These are phyloP conservation scores for Drosophila arizonae DNA, from an alignment of 1,140 invertebrate species.

Conservation along the genomic window DNA sequence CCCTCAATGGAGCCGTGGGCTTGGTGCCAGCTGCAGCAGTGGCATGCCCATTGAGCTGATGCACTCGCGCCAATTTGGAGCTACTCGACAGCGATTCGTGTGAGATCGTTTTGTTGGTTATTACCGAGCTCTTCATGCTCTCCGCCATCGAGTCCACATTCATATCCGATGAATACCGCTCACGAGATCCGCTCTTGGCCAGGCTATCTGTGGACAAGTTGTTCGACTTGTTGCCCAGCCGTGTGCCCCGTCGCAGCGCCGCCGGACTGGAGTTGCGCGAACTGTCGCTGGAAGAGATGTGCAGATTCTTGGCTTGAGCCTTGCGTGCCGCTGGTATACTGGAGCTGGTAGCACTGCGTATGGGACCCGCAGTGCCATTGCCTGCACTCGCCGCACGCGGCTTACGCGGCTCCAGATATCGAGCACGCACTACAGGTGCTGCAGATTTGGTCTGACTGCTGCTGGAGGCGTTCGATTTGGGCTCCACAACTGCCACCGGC, in stretches of 20 bases:
- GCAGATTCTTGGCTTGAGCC: constrained; percentile 67
- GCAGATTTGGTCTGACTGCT: constrained; percentile 45
- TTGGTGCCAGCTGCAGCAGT: background rate
- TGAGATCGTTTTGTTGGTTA: constrained; percentile 82
- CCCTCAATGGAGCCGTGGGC: constrained; percentile 13
- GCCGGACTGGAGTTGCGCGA: constrained; percentile 88
- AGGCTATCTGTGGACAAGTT: constrained; percentile 84
- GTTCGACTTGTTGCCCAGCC: constrained; percentile 82
- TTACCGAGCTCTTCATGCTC: constrained; percentile 82
- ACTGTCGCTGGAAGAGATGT: constrained; percentile 82
- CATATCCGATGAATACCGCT: constrained; percentile 83
- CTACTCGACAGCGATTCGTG: constrained; percentile 74
- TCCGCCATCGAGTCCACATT: constrained; percentile 84
- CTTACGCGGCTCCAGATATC: constrained; percentile 84
- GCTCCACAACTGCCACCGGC: background rate
- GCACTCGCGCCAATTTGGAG: constrained; percentile 58
- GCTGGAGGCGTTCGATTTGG: constrained; percentile 9
- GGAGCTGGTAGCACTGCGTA: constrained; percentile 84
- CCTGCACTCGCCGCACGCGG: constrained; percentile 68
- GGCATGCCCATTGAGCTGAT: constrained; percentile 61
- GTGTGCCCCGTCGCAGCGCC: constrained; percentile 83
- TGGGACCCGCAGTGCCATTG: constrained; percentile 78
- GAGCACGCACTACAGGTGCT: constrained; percentile 83
- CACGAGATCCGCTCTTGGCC: constrained; percentile 57
- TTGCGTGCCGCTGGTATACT: constrained; percentile 82